Base-by-base conservation (phyloP, 2,888 invertebrate species). In the Leptogaster cylindrica region DNA sequence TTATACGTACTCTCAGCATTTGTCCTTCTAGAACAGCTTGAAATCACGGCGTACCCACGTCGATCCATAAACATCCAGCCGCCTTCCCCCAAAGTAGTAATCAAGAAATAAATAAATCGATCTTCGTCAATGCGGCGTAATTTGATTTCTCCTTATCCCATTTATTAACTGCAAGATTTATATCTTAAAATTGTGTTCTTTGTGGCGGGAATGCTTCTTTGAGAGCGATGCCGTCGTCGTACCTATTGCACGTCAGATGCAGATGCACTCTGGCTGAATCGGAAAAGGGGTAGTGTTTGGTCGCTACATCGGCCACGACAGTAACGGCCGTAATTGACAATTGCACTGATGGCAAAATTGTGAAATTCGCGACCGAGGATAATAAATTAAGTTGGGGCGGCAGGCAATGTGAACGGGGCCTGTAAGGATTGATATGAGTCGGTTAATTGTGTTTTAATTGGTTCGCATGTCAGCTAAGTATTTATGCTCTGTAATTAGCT, bases 401-500 rank as follows among this genome's bases (percentile, higher is more conserved):
- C n/a, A 25, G 18, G 36, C 46, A 27, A 23, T 51, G 55, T 36
- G 25, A 1, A 25, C 18, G 18, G 2, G 6, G n/a, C 39, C n/a
- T n/a, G n/a, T n/a, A n/a, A 28, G 6, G 31, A 25, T 5, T 36
- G 61, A 27, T 27, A 28, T 61, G 16, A 44, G 4, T 28, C 36
- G 51, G 50, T 58, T 58, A 68, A 68, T 68, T 68, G 68, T 61
- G 36, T 55, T 50, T 65, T 68, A 65, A 68, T 68, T 68, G 65
- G 65, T 65, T 68, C 68, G 61, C 65, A 68, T 68, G 68, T 68
- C 68, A 58, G 50, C 58, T 41, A 25, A 20, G 51, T 65, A 68
- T 68, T 68, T 68, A 68, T 68, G 68, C 48, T 12, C 39, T 23
- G 51, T 68, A 68, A 68, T 68, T 68, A 68, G 65, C 65, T 68